These are phyloP conservation scores for Cerastoderma edule DNA, from an alignment of 2,888 invertebrate genomes.

Conservation along the genomic window DNA sequence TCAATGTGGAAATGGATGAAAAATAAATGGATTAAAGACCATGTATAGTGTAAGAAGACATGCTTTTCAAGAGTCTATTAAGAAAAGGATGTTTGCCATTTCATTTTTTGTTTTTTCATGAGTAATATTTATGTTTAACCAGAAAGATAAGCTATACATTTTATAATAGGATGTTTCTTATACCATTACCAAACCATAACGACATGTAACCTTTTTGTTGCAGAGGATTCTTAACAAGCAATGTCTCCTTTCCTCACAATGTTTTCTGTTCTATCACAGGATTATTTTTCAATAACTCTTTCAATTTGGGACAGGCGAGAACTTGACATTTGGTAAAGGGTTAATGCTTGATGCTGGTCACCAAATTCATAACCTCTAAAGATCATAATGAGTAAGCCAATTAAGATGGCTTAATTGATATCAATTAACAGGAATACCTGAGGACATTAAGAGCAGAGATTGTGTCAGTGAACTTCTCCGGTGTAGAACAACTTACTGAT, in stretches of 20 bases:
- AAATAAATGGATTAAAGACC: no score
- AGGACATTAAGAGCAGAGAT: conserved; percentile 47
- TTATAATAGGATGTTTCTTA: no score
- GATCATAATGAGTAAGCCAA: background rate
- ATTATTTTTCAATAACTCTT: background rate
- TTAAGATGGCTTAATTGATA: background rate
- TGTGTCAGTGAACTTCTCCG: conserved; percentile 46
- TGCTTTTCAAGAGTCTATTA: no score
- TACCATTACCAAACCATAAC: no score
- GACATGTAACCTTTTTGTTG: no score
- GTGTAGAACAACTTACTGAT: conserved; percentile 56
- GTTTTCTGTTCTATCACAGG: background rate
- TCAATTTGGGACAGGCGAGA: background rate
- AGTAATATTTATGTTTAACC: no score
- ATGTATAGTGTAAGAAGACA: no score
- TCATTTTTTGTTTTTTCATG: no score
- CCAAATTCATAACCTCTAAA: background rate
- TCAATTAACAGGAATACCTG: conserved; percentile 51
- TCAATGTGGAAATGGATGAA: no score
- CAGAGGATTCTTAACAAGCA: no score
- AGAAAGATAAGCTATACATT: no score
- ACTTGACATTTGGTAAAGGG: background rate
- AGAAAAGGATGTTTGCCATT: no score
- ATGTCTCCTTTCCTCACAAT: background rate
- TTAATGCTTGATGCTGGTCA: background rate